Evolutionary conservation across 2,888 invertebrate species (phyloP).

Genomic region (Cataglyphis livida): DNA sequence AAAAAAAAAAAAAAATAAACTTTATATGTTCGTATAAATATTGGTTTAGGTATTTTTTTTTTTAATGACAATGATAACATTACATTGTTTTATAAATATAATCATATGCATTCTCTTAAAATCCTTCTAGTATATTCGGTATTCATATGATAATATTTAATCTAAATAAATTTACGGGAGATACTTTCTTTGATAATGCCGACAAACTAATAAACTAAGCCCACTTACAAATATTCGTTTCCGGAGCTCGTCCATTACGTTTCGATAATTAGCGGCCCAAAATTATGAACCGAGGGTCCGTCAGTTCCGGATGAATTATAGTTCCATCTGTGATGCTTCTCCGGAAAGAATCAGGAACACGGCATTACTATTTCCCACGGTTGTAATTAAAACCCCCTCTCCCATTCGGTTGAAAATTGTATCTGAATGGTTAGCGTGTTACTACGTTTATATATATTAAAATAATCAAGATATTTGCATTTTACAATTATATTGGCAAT

Average conservation of each 20-base stretch:
- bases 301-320: conserved; percentile 63
- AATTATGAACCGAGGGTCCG: conserved; percentile 60
- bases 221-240: conserved; percentile 63
- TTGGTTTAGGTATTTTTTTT: background rate
- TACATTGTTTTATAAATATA: background rate
- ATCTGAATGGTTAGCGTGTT: background rate
- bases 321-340: conserved; percentile 67
- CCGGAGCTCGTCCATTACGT: conserved; percentile 51
- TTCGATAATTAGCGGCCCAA: conserved; percentile 67
- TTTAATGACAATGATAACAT: background rate
- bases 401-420: background rate
- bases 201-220: conserved; percentile 69
- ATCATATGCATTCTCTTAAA: background rate
- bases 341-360: conserved; percentile 60
- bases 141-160: background rate
- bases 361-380: conserved; percentile 66
- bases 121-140: background rate
- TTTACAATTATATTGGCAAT: background rate
- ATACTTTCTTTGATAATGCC: conserved; percentile 32
- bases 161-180: background rate
- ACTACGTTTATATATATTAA: background rate
- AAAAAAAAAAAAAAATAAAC: too few species aligned
- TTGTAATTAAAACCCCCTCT: conserved; percentile 34
- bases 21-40: background rate
- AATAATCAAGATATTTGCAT: background rate